phyloP scores from a whole-genome alignment of 2,797 vertebrate species.

The Arctocebus calabarensis region DNA sequence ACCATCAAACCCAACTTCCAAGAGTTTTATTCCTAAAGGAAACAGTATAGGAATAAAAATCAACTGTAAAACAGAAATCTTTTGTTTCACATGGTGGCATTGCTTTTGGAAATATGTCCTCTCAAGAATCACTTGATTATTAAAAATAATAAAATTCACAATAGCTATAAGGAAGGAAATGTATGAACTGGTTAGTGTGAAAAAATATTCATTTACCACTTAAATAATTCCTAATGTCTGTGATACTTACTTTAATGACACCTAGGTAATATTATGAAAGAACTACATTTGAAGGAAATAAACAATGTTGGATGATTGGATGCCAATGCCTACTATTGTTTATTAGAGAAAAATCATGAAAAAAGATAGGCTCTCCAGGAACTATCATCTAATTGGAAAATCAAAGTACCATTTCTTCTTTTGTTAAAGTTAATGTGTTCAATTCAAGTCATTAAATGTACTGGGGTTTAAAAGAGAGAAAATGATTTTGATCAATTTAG shows the following conservation, averaged over 20 bases:
- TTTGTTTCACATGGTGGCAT: neutral
- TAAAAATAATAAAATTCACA: conserved; percentile 58
- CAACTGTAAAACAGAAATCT: neutral
- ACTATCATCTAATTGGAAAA: conserved; percentile 19
- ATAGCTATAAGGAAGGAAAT: conserved; percentile 15
- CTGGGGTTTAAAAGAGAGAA: neutral
- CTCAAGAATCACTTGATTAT: neutral
- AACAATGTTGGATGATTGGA: neutral
- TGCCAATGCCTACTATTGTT: neutral
- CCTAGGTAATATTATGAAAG: neutral
- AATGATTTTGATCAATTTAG: conserved; percentile 42
- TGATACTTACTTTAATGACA: neutral
- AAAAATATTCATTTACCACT: neutral
- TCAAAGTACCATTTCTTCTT: conserved; percentile 18
- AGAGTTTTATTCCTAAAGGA: conserved; percentile 37
- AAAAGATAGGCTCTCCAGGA: neutral
- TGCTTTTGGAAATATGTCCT: conserved; percentile 27
- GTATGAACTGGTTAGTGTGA: neutral
- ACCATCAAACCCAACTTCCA: conserved; percentile 24
- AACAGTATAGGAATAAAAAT: conserved; percentile 34
- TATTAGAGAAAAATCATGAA: neutral
- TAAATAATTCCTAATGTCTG: conserved; percentile 4
- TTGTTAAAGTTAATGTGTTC: conserved; percentile 30
- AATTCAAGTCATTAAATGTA: conserved; percentile 42
- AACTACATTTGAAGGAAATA: neutral